A percentile compares a stretch with the other conserved stretches of the same genome.
These are phyloP conservation scores for Lutjanus erythropterus DNA, from an alignment of 2,113 vertebrate species.

Conservation along the genomic window DNA sequence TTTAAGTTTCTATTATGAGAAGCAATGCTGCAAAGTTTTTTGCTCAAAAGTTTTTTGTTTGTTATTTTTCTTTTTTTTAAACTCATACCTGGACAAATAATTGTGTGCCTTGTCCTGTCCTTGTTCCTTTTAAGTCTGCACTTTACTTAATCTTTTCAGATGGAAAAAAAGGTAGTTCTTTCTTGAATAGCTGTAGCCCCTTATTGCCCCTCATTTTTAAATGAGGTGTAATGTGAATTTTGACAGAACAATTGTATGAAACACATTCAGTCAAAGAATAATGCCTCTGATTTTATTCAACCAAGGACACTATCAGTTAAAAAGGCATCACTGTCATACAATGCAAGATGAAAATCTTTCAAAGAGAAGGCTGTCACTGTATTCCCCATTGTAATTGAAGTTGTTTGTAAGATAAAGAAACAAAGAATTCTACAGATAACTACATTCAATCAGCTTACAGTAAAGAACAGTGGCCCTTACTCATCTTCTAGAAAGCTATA, in stretches of 20 bases:
- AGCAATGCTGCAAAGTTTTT: neutral
- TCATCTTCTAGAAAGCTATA: constrained; percentile 9
- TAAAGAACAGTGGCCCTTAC: neutral
- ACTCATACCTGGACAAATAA: neutral
- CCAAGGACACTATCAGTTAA: constrained; percentile 17
- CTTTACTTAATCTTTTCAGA: constrained; percentile 6
- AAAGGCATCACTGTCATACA: constrained; percentile 17
- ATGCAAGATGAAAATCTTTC: neutral
- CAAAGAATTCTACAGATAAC: neutral
- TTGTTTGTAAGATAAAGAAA: constrained; percentile 18
- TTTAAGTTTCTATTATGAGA: neutral
- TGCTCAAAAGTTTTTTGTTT: neutral
- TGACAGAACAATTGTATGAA: neutral
- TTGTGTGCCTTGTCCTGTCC: neutral
- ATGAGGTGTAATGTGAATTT: neutral
- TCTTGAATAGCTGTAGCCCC: neutral
- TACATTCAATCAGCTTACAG: neutral
- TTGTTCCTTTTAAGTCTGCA: neutral
- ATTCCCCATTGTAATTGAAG: constrained; percentile 16
- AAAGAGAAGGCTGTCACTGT: neutral
- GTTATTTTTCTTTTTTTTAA: neutral
- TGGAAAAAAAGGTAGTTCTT: neutral
- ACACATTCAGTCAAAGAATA: constrained; percentile 13
- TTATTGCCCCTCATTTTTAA: constrained; percentile 9
- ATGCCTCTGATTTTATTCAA: constrained; percentile 32